Evolutionary conservation across 2,888 invertebrate species (phyloP).

Genomic region (Stenchaetothrips biformis): DNA sequence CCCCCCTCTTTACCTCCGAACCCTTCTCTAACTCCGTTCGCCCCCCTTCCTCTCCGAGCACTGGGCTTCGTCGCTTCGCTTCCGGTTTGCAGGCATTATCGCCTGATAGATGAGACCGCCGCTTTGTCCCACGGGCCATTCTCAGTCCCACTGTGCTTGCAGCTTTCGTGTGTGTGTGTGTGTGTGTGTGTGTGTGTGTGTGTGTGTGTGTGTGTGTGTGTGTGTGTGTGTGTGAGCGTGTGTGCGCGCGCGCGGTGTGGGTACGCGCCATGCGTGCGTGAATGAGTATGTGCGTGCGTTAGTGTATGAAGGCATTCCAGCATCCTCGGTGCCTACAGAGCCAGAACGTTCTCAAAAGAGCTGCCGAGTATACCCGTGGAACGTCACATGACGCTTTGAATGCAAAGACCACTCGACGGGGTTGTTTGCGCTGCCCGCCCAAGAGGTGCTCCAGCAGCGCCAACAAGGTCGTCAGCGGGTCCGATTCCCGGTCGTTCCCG

Average conservation of each 20-base stretch:
- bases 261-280: background rate
- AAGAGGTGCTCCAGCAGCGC: background rate
- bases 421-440: background rate
- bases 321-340: too few species aligned
- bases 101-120: constrained; percentile 21
- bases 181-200: background rate
- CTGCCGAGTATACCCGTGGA: too few species aligned
- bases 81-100: constrained; percentile 33
- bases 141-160: background rate
- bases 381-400: too few species aligned
- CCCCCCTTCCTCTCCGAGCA: too few species aligned
- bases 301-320: too few species aligned
- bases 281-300: background rate
- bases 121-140: constrained; percentile 2
- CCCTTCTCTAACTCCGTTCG: too few species aligned
- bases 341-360: too few species aligned
- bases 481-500: background rate
- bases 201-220: background rate
- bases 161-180: background rate
- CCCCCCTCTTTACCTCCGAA: too few species aligned
- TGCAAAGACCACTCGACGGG: too few species aligned
- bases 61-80: background rate
- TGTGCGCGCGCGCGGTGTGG: too few species aligned
- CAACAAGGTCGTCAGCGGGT: background rate
- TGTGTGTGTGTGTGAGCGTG: background rate